These are phyloP conservation scores for Scomberomorus guttatus DNA, from an alignment of 2,797 vertebrate genomes.

Conservation along the genomic window DNA sequence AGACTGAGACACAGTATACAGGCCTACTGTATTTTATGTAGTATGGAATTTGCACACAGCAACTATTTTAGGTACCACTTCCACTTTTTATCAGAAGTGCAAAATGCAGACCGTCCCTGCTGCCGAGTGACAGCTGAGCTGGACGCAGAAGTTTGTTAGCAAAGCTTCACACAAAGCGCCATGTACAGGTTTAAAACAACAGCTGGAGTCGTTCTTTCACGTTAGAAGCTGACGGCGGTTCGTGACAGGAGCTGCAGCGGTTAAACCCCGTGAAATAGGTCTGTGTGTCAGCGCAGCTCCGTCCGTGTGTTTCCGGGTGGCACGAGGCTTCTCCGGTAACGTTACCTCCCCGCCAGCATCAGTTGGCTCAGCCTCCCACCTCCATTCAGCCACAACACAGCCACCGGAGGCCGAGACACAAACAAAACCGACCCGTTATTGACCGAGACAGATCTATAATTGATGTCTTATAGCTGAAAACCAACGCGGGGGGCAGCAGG, in stretches of 20 bases:
- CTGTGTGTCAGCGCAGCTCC: slow-evolving; percentile 61
- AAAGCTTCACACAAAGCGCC: too few species aligned
- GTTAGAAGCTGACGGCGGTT: not conserved
- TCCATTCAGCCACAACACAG: slow-evolving; percentile 18
- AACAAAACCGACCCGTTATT: not conserved
- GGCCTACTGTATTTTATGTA: too few species aligned
- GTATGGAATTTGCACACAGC: too few species aligned
- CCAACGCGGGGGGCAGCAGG: slow-evolving; percentile 31
- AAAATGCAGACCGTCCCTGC: slow-evolving; percentile 55
- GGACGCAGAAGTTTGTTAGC: not conserved
- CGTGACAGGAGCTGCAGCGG: not conserved
- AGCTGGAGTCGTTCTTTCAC: not conserved
- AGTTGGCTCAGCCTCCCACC: slow-evolving; percentile 33
- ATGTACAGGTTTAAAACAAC: too few species aligned
- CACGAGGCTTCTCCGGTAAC: slow-evolving; percentile 41
- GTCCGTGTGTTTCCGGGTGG: slow-evolving; percentile 81
- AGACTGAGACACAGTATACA: too few species aligned
- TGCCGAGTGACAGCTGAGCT: not conserved
- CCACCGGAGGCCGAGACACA: slow-evolving; percentile 33
- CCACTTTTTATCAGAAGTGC: not conserved
- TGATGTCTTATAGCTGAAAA: slow-evolving; percentile 73
- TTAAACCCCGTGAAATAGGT: slow-evolving; percentile 7
- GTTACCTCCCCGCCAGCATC: slow-evolving; percentile 46
- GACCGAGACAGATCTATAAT: slow-evolving; percentile 41
- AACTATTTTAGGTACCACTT: not conserved